Evolutionary conservation across 2,113 vertebrate genomes (phyloP), one percentile per base, ranked within the genome.

Genomic region (Cyanoderma ruficeps): DNA sequence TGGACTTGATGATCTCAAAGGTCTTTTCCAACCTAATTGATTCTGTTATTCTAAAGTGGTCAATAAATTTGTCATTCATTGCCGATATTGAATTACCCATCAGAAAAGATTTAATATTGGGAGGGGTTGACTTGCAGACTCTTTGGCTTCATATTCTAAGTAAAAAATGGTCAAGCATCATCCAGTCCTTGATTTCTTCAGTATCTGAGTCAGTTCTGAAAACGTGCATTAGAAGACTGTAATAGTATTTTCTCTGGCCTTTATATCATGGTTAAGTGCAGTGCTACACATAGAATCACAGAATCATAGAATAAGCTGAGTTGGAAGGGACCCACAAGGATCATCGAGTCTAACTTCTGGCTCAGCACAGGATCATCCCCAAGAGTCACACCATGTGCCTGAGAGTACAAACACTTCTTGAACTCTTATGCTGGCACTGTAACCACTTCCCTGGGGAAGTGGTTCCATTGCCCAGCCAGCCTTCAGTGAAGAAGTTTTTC

Each of bases 271-370:
- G 12, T 24, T 72, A 11, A 35, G 9, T 67, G 12, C 27, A 30
- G 27, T 71, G 35, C 39, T 81, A 23, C 9, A 11, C 9, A 6
- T 4, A 33, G 53, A 8, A 60, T 68, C 53, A 44, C 31, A 44
- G 83, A 50, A 59, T 76, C 24, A 30, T 4, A 35, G 35, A 35
- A 15, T 42, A 17, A 7, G 15, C 27, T 28, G 39, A 28, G 1
- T 39, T 33, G 27, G 33, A 39, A 60, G 17, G 5, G 22, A 33
- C 17, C 37, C 53, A 44, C 22, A 27, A 44, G 22, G 33, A 52
- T 59, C 46, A 37, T 37, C 0, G 1, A 52, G 37, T 60, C 9
- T 44, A 44, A 0, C 33, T 76, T 13, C 31, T 52, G 37, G 5
- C 27, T 27, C 27, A 5, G 25, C 53, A 37, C 21, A 44, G 44